Conservation (phyloP, 35 echinoderm and acorn worm species). For the Strongylocentrotus purpuratus region DNA sequence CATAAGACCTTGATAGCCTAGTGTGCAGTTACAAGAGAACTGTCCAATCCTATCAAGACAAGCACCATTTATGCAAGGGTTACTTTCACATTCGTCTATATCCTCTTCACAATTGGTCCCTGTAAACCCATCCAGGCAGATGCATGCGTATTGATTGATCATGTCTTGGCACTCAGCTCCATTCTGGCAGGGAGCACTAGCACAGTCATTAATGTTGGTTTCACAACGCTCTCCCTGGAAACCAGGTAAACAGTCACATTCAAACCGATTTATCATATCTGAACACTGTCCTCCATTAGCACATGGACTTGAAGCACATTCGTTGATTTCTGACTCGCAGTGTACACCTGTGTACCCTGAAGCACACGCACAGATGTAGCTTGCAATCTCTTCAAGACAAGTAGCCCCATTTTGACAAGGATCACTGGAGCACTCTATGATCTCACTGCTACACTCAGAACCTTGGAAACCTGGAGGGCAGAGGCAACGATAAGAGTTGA, state of each 20-base stretch:
- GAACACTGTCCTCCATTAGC: constrained; percentile 55
- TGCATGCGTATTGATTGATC: constrained; percentile 49
- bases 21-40: constrained; percentile 53
- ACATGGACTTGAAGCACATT: constrained; percentile 60
- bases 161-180: constrained; percentile 45
- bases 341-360: constrained; percentile 41
- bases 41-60: constrained; percentile 61
- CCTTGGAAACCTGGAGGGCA: constrained; percentile 61
- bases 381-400: constrained; percentile 58
- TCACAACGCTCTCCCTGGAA: constrained; percentile 53
- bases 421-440: constrained; percentile 61
- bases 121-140: constrained; percentile 31
- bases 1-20: constrained; percentile 30
- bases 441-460: constrained; percentile 45
- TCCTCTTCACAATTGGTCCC: constrained; percentile 64
- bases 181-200: constrained; percentile 45
- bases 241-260: constrained; percentile 50
- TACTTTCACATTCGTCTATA: constrained; percentile 65
- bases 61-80: constrained; percentile 59
- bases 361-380: constrained; percentile 59
- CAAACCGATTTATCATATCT: constrained; percentile 46
- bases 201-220: constrained; percentile 64
- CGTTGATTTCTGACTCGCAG: constrained; percentile 64
- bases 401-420: constrained; percentile 61
- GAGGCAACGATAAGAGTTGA: constrained; percentile 58